These are phyloP conservation scores for Rhopilema esculentum DNA, from an alignment of 30 jellyfish, hydroid and myxozoan species.

Conservation along the genomic window DNA sequence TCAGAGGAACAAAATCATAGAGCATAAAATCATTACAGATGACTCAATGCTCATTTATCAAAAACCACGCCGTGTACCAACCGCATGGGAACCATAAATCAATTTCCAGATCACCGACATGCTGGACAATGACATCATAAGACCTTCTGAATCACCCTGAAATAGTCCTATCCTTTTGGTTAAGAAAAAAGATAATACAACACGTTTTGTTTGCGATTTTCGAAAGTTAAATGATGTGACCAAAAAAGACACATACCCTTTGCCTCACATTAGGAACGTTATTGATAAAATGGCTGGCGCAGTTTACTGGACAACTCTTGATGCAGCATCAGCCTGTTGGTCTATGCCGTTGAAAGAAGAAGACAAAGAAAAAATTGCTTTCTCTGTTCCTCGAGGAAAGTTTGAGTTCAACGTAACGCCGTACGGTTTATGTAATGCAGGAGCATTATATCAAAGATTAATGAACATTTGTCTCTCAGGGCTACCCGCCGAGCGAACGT, in stretches of 20 bases:
- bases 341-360: constrained; percentile 32
- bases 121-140: constrained; percentile 50
- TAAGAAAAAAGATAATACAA: constrained; percentile 57
- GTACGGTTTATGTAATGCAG: constrained; percentile 57
- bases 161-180: constrained; percentile 55
- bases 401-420: constrained; percentile 63
- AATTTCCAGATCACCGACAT: constrained; percentile 26
- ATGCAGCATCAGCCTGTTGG: constrained; percentile 39
- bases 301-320: constrained; percentile 46
- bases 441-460: constrained; percentile 65
- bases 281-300: constrained; percentile 59
- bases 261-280: constrained; percentile 66
- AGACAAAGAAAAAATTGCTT: constrained; percentile 46
- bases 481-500: constrained; percentile 61
- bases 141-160: constrained; percentile 62
- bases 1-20: neutral
- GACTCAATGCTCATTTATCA: constrained; percentile 24
- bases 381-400: constrained; percentile 43
- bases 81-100: constrained; percentile 34
- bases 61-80: constrained; percentile 45
- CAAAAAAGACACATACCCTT: constrained; percentile 59
- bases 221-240: constrained; percentile 54
- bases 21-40: constrained; percentile 20
- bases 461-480: constrained; percentile 59
- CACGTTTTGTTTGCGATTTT: constrained; percentile 65